Base-by-base conservation (phyloP, 2,888 invertebrate genomes). In the Torymus tubicola region DNA sequence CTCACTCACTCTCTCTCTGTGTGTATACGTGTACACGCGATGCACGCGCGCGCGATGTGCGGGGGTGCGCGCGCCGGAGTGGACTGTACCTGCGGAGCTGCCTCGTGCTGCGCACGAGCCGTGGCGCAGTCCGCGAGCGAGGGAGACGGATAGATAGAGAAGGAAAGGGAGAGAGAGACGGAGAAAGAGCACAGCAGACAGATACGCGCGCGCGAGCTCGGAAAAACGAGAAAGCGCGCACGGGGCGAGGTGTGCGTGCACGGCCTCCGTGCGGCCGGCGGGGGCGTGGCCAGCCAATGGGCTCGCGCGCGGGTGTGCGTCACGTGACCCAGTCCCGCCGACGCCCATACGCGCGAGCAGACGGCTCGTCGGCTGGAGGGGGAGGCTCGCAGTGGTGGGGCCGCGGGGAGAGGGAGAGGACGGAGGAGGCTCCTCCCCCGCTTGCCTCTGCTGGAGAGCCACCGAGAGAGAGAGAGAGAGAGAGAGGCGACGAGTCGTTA, bases 401-500 rank as follows among this genome's bases (percentile, higher is more conserved):
- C 3, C 31, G 3, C 31, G 31, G 52, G 16, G 14, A 52, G 63
- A 55, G 72, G 67, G 31, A 18, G 73, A 68, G 57, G 65, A 70
- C 63, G 31, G 31, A 69, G 69, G 77, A 75, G 76, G 81, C 84
- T 80, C 82, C 83, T 79, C 83, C 80, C 80, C 72, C 74, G 67
- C 61, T 21, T 21, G 67, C 67, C 57, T 55, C 58, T 61, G 64
- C 12, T 13, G 24, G 24, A 58, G 16, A 16, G 55, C 11, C 1
- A 21, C 21, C 1, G 21, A 21, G 21, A 21, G 21, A 21, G 21
- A 21, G 60, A 13, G 52, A 24, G 12, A 21, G 16, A 57, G 69
- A 67, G 73, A 64, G 52, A 31, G 64, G 69, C 63, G 73, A 64
- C 75, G 82, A 80, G 81, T 69, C 81, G 72, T 79, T 77, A 72